These are phyloP conservation scores for Ephydatia muelleri DNA, from an alignment of 37 sponge, comb jelly and placozoan genomes.

Conservation along the genomic window DNA sequence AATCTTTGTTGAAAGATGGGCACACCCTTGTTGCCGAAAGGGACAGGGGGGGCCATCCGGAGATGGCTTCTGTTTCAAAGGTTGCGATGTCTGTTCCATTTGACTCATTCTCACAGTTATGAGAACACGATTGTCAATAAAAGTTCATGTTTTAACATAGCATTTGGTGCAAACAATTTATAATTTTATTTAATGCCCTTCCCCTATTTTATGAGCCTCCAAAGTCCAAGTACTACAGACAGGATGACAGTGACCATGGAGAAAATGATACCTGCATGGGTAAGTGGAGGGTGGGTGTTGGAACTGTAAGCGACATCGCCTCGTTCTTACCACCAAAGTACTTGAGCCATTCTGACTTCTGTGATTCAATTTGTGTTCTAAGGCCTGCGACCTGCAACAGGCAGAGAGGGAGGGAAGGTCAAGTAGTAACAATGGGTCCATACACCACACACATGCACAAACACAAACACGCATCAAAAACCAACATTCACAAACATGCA, in stretches of 20 bases:
- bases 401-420: no score
- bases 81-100: not conserved
- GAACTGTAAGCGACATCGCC: not conserved
- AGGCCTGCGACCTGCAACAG: conserved; percentile 65
- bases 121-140: not conserved
- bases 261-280: conserved; percentile 51
- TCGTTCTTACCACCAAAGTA: conserved; percentile 64
- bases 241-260: conserved; percentile 65
- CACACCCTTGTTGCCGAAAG: not conserved
- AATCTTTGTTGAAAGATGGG: not conserved
- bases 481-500: not conserved
- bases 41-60: not conserved
- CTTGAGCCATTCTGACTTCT: conserved; percentile 80
- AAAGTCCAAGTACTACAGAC: conserved; percentile 72
- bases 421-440: no score
- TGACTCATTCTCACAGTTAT: not conserved
- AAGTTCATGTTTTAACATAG: not conserved
- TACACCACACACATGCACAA: no score
- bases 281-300: not conserved
- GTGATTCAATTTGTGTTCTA: conserved; percentile 74
- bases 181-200: not conserved
- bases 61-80: not conserved
- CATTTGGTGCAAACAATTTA: not conserved
- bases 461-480: not conserved
- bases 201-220: conserved; percentile 60